Conservation (phyloP, 1,140 invertebrate genomes). For the Caerostris darwini region DNA sequence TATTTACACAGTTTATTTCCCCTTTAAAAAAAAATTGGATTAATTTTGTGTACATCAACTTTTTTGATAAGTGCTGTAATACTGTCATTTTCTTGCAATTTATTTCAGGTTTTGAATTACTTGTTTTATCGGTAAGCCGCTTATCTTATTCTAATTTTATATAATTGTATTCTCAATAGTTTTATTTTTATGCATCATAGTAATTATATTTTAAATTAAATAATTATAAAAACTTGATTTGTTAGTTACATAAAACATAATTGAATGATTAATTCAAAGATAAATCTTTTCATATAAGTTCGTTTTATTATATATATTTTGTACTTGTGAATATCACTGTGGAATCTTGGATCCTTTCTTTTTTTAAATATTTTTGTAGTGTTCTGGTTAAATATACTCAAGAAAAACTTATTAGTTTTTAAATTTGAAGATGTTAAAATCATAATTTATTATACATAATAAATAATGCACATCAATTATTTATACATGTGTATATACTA, state of each 20-base stretch:
- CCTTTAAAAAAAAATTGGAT: not conserved
- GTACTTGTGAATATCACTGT: not conserved
- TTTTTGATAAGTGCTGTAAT: not conserved
- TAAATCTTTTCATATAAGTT: not conserved
- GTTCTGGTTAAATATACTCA: not conserved
- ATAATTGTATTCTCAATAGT: not conserved
- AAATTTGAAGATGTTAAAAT: too few relatives aligned
- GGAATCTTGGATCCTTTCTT: too few relatives aligned
- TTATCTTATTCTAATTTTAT: not conserved
- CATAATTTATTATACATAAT: not conserved
- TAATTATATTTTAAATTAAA: not conserved
- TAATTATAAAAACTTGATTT: not conserved
- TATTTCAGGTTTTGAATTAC: not conserved
- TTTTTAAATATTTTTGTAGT: not conserved
- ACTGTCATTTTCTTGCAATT: not conserved
- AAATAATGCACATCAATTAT: not conserved
- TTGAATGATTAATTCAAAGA: not conserved
- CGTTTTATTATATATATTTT: not conserved
- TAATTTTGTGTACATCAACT: not conserved
- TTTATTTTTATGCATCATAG: not conserved
- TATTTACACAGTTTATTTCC: not conserved
- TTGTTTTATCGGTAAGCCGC: conserved; percentile 17
- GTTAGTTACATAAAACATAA: not conserved
- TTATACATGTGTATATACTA: too few relatives aligned
- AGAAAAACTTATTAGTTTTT: too few relatives aligned